These are phyloP conservation scores for Psittacula derbiana DNA, from an alignment of 2,797 vertebrate species.

Conservation along the genomic window DNA sequence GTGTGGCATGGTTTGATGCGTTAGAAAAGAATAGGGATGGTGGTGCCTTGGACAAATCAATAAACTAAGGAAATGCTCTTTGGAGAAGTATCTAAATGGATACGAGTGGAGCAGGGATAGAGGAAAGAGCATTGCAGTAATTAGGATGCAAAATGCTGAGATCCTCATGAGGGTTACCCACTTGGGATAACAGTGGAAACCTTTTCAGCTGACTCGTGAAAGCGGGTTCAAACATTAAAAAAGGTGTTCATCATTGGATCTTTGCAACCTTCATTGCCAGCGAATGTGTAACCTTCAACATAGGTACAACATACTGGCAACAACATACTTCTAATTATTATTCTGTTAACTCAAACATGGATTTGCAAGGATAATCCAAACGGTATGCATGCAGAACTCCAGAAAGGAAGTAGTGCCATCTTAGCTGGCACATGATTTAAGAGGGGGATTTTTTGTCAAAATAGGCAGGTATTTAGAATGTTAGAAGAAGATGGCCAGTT, in stretches of 20 bases:
- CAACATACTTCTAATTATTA: neutral
- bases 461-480: neutral
- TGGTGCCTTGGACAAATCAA: neutral
- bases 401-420: neutral
- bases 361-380: neutral
- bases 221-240: neutral
- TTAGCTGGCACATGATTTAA: neutral
- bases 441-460: neutral
- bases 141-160: neutral
- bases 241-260: neutral
- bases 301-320: neutral
- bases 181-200: neutral
- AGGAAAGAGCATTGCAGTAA: neutral
- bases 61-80: neutral
- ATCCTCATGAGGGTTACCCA: neutral
- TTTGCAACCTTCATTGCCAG: rapidly evolving
- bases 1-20: neutral
- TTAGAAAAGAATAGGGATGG: neutral
- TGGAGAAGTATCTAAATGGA: neutral
- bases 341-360: neutral
- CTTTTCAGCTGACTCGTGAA: neutral
- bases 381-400: neutral
- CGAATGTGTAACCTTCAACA: neutral
- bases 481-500: neutral
- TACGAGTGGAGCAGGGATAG: neutral